Base-by-base conservation (phyloP, 2,888 invertebrate species). In the Pseudanteris insignis region DNA sequence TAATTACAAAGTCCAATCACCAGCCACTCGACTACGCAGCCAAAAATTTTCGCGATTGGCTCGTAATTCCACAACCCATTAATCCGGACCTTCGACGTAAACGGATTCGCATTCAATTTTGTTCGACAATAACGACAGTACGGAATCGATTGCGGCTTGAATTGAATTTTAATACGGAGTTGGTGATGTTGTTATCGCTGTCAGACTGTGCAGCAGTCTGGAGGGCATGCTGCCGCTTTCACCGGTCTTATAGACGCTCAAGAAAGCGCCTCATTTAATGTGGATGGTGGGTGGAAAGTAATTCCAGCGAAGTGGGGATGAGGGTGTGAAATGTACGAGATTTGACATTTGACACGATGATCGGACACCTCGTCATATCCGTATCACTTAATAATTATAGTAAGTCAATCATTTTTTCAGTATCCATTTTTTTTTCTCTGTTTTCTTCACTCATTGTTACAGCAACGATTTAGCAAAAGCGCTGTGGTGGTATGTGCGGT, bases 171-270 rank as follows among this genome's bases (percentile, higher is more conserved):
- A 26, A 50, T 48, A 24, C 44, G 48, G 61, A 51, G 58, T 63
- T 47, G 50, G 59, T 68, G 66, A 70, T 72, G 73, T 68, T 77
- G 72, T 70, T 75, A 64, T 68, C 73, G 72, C 74, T 75, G 73
- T 70, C 74, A 72, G 72, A 76, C 73, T 70, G 70, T 71, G 69
- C 72, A 73, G 70, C 75, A 71, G 75, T 79, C 78, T 79, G 78
- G 78, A 79, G 76, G 72, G 76, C 73, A 73, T 72, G 67, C 68
- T 67, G 70, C 67, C 73, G 77, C 78, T 79, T 79, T 79, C 78
- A 79, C 78, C 71, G 76, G 76, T 75, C 78, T 79, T 79, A 79
- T 79, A 79, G 72, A 71, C 65, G 70, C 66, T 71, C 73, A 74
- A 66, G 69, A 66, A 65, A 68, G 69, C 65, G 65, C 57, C 63